Base-by-base conservation (phyloP, 2,888 invertebrate species). In the Suillia variegata region DNA sequence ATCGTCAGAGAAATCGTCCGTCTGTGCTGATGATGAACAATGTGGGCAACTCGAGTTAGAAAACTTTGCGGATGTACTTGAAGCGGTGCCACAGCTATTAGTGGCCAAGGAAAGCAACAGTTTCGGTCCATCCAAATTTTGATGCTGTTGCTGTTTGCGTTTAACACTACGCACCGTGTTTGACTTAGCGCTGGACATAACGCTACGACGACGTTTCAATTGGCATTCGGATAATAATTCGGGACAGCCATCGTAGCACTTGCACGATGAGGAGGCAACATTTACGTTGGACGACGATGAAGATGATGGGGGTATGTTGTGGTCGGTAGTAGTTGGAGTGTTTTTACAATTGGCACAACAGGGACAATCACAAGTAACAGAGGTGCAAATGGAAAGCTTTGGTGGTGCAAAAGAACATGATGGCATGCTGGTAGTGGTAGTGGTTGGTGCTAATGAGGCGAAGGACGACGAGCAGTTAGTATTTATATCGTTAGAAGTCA, bases 131-230 rank as follows among this genome's bases (percentile, higher is more conserved):
- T 67, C 26, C 59, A 52, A 45, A 31, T 65, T 31, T 10, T 62
- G 64, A 15, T 61, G 31, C 10, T 66, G 63, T 5, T 62, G 55
- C 34, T 69, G 71, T 57, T 67, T 73, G 33, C 78, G 75, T 60
- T 77, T 77, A 63, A 77, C 58, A 59, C 74, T 73, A 13, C 77
- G 72, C 61, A 77, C 65, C 52, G 74, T 73, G 42, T 73, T 64
- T 20, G 64, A 63, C 56, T 69, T 74, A 38, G 73, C 71, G 57
- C 57, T 72, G 67, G 75, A 73, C 68, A 73, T 70, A 59, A 74
- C 67, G 26, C 75, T 73, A 54, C 64, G 73, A 20, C 74, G 76
- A 65, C 77, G 74, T 53, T 65, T 64, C 49, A 71, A 54, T 20
- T 59, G 24, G 21, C 68, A 53, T 20, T 59, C 24, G 21, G 67